phyloP scores from a whole-genome alignment of 1,140 invertebrate species.

The Nephotettix cincticeps region DNA sequence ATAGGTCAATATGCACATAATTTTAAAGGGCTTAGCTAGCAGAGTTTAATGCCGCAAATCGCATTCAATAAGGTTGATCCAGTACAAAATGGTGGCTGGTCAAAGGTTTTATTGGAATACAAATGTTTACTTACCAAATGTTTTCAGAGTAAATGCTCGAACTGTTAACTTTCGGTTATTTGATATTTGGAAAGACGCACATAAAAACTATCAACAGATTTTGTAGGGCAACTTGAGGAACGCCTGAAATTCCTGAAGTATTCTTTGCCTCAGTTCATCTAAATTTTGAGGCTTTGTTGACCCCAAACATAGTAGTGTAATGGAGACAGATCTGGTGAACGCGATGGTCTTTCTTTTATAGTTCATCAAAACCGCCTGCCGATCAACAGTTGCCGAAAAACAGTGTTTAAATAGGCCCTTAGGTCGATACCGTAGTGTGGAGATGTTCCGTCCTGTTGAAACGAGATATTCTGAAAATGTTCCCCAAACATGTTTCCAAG shows the following conservation, averaged over 20 bases:
- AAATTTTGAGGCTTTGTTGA: too few relatives aligned
- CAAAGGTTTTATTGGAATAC: not conserved
- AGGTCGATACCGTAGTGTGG: not conserved
- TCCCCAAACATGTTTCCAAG: not conserved
- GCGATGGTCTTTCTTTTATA: not conserved
- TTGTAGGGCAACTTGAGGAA: too few relatives aligned
- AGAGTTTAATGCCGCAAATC: not conserved
- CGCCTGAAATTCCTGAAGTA: not conserved
- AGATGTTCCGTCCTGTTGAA: not conserved
- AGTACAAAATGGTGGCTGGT: not conserved
- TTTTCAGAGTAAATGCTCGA: not conserved
- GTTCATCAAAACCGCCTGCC: not conserved
- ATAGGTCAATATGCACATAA: too few relatives aligned
- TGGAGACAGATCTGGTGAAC: not conserved
- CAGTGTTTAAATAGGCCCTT: not conserved
- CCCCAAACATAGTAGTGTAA: not conserved
- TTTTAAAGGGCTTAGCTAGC: not conserved
- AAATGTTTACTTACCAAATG: not conserved
- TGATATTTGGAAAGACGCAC: not conserved
- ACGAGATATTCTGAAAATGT: not conserved
- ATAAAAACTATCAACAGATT: not conserved
- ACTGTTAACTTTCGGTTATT: not conserved
- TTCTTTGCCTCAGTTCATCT: constrained; percentile 8
- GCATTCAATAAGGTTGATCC: not conserved
- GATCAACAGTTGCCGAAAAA: not conserved